A percentile compares a stretch with the other conserved stretches of the same genome.
Conservation (phyloP, 2,113 vertebrate species). For the Cnemophilus loriae region DNA sequence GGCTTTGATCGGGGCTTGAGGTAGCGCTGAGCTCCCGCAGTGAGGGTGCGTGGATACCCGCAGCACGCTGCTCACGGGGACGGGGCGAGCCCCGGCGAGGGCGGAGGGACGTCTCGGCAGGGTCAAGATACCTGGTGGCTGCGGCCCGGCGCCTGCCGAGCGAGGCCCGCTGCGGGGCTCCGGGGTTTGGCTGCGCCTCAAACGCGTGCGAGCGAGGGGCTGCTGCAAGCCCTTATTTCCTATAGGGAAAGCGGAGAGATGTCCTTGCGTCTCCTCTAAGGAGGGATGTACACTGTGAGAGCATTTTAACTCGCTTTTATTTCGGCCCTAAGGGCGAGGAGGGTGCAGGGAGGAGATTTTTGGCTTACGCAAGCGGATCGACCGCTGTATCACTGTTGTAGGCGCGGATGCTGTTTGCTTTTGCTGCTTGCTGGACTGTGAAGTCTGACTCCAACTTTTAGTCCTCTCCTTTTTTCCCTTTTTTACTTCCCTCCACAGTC, state of each 20-base stretch:
- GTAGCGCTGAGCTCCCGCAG: neutral
- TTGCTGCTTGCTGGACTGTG: neutral
- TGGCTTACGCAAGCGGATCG: neutral
- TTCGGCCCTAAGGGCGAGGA: conserved; percentile 1
- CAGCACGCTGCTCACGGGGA: neutral
- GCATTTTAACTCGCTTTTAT: neutral
- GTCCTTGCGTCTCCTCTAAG: neutral
- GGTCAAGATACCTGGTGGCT: neutral
- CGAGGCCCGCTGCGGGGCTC: neutral
- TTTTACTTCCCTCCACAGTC: neutral
- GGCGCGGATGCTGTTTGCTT: neutral
- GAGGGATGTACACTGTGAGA: neutral
- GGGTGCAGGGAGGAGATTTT: conserved; percentile 12
- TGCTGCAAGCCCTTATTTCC: fast-evolving
- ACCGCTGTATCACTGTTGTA: neutral
- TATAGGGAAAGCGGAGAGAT: neutral
- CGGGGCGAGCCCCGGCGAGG: neutral
- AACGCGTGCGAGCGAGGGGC: neutral
- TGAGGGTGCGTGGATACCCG: fast-evolving
- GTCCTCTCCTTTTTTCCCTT: neutral
- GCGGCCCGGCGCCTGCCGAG: neutral
- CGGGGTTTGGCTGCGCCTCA: neutral
- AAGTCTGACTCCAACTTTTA: neutral
- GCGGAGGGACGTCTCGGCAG: neutral
- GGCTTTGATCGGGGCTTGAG: neutral